phyloP scores from a whole-genome alignment of 2,888 invertebrate genomes.

The Ochropleura leucogaster region DNA sequence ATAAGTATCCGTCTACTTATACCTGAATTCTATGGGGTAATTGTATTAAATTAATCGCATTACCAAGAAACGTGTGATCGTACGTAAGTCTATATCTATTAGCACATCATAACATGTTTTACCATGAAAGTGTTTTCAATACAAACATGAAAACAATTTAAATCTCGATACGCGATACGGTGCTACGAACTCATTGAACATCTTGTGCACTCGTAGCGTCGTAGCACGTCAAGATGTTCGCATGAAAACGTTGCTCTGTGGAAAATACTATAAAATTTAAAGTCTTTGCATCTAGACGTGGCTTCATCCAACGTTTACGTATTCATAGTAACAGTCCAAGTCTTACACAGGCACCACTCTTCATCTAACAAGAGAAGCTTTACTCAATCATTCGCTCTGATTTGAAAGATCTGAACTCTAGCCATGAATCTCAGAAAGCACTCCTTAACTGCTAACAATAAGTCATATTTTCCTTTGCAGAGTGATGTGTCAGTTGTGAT shows the following conservation, averaged over 20 bases:
- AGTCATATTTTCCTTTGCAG: conserved; percentile 50
- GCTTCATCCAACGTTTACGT: conserved; percentile 82
- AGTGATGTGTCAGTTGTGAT: conserved; percentile 10
- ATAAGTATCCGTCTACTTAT: conserved; percentile 74
- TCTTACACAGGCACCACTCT: conserved; percentile 81
- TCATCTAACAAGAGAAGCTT: conserved; percentile 83
- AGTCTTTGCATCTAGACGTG: conserved; percentile 73
- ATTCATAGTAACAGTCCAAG: conserved; percentile 84
- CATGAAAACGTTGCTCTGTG: conserved; percentile 47
- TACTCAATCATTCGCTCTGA: conserved; percentile 69
- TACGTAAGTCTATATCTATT: conserved; percentile 3
- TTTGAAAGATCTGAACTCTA: conserved; percentile 50
- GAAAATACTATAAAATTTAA: conserved; percentile 62
- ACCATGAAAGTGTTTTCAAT: conserved; percentile 19
- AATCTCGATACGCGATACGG: conserved; percentile 35
- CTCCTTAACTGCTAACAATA: conserved; percentile 18
- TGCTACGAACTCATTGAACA: conserved; percentile 52
- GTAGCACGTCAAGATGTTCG: conserved; percentile 50
- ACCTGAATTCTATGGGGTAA: conserved; percentile 49
- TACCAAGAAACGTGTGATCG: conserved; percentile 24
- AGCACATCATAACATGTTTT: neutral
- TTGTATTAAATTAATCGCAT: conserved; percentile 45
- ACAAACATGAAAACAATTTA: conserved; percentile 41
- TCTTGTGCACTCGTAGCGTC: conserved; percentile 54
- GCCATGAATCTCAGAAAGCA: conserved; percentile 22